Conservation (phyloP, 2,797 vertebrate species). For the Buphagus erythrorhynchus region DNA sequence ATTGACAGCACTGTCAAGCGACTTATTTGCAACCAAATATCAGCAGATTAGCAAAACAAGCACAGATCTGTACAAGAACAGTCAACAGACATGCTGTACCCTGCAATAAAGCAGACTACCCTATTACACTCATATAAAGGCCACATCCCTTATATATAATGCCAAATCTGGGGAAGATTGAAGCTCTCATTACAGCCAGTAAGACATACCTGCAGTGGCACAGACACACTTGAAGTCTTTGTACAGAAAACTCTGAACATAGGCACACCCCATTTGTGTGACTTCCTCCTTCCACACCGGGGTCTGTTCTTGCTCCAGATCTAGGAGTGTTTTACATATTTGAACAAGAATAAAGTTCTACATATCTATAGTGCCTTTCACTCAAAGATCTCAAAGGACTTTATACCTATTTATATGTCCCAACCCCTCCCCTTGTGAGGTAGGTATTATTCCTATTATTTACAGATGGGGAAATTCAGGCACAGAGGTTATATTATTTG, state of each 20-base stretch:
- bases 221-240: neutral
- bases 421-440: constrained; percentile 57
- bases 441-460: constrained; percentile 40
- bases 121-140: neutral
- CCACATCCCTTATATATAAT: neutral
- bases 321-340: neutral
- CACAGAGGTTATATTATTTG: constrained; percentile 46
- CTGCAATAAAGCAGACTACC: neutral
- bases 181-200: neutral
- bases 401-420: neutral
- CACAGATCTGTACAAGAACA: neutral
- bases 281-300: constrained; percentile 1
- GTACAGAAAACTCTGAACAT: neutral
- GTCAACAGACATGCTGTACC: neutral
- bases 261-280: neutral
- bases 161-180: neutral
- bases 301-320: neutral
- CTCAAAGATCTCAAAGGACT: constrained; percentile 33
- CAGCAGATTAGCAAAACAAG: neutral
- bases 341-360: neutral
- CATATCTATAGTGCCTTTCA: neutral
- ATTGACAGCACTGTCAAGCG: neutral
- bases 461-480: constrained; percentile 60
- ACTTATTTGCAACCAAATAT: neutral
- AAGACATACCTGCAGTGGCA: neutral